Conservation (phyloP, 1,140 invertebrate species). For the Marisa cornuarietis region DNA sequence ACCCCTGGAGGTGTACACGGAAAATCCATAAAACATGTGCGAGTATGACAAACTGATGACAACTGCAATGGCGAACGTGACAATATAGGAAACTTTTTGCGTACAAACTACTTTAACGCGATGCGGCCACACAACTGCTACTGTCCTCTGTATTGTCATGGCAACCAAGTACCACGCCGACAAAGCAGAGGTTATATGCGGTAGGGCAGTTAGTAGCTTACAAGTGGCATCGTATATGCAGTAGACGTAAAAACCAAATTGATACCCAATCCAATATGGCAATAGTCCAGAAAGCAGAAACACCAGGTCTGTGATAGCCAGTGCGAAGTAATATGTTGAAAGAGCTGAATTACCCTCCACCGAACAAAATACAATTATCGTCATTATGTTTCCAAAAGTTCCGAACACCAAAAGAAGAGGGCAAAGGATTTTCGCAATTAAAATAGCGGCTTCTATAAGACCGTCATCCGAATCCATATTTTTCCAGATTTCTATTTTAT, state of each 20-base stretch:
- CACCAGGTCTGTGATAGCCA: slow-evolving; percentile 38
- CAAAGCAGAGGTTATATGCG: slow-evolving; percentile 29
- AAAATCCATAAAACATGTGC: slow-evolving; percentile 22
- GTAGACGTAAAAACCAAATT: slow-evolving; percentile 39
- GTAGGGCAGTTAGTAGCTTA: slow-evolving; percentile 34
- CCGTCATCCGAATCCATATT: too few relatives aligned
- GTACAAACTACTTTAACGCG: slow-evolving; percentile 31
- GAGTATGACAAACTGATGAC: slow-evolving; percentile 12
- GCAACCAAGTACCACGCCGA: slow-evolving; percentile 46
- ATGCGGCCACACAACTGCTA: slow-evolving; percentile 43
- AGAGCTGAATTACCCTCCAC: slow-evolving; percentile 21
- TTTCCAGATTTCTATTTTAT: too few relatives aligned
- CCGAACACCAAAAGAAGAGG: slow-evolving; percentile 32
- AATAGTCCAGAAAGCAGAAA: slow-evolving; percentile 43
- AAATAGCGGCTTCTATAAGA: too few relatives aligned
- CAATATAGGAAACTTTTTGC: background rate
- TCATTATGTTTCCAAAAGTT: slow-evolving; percentile 31
- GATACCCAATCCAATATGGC: slow-evolving; percentile 37
- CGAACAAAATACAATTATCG: slow-evolving; percentile 26
- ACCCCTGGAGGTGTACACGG: too few relatives aligned
- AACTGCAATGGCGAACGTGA: slow-evolving; percentile 9
- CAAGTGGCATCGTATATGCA: slow-evolving; percentile 26
- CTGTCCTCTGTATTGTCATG: slow-evolving; percentile 44
- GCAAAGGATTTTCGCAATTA: too few relatives aligned
- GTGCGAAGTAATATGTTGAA: slow-evolving; percentile 29